Evolutionary conservation across 2,113 vertebrate species (phyloP).

Genomic region (Cynocephalus volans): DNA sequence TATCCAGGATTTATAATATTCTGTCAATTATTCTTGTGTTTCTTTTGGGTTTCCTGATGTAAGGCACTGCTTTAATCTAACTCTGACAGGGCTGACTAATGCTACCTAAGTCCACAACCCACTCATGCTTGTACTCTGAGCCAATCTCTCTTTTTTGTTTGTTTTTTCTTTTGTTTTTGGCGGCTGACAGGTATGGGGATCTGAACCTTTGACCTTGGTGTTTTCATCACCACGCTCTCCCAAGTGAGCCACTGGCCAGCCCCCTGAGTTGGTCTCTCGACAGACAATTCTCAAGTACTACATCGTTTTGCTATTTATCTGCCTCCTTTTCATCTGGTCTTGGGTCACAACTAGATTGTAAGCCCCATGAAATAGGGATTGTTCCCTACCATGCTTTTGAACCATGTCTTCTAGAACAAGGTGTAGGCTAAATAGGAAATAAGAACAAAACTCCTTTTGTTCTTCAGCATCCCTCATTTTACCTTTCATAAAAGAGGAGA

Average conservation of each 20-base stretch:
- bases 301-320: neutral
- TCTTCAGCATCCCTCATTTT: neutral
- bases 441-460: neutral
- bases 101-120: neutral
- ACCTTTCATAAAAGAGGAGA: neutral
- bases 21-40: neutral
- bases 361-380: neutral
- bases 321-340: neutral
- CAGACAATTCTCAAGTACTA: neutral
- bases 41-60: neutral
- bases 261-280: neutral
- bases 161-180: no score
- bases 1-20: neutral
- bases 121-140: neutral
- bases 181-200: no score
- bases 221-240: no score
- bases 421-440: neutral
- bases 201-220: no score
- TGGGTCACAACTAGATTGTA: neutral
- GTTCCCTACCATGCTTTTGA: neutral
- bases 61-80: neutral
- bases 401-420: neutral
- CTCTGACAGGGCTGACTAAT: neutral
- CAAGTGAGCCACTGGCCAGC: no score
- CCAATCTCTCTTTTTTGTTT: no score